A percentile compares a stretch with the other conserved stretches of the same genome.
Conservation (phyloP, 2,888 invertebrate species). For the Drosophila neutralis region DNA sequence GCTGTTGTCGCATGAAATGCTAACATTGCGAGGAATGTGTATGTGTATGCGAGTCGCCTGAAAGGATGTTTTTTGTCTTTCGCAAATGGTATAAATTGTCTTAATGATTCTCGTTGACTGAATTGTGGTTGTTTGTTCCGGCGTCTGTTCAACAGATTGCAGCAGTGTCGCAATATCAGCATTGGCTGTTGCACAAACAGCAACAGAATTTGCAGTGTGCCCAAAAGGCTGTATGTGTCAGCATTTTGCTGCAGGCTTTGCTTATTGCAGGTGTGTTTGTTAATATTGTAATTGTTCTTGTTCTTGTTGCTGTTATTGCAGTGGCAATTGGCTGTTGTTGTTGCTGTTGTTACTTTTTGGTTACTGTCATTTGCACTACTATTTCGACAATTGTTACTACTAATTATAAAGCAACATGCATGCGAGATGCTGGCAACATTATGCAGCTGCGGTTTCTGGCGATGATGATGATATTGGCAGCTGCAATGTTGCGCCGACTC, state of each 20-base stretch:
- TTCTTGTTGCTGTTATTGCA: constrained; percentile 32
- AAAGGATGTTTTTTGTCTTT: constrained; percentile 25
- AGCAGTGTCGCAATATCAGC: constrained; percentile 44
- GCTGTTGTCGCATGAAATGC: constrained; percentile 63
- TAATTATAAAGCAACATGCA: constrained; percentile 38
- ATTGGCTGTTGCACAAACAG: constrained; percentile 43
- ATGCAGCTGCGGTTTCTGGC: constrained; percentile 8
- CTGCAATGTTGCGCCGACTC: constrained; percentile 36
- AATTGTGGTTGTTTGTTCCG: constrained; percentile 30
- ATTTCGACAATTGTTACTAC: constrained; percentile 14
- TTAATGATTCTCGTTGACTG: constrained; percentile 7
- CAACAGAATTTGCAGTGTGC: constrained; percentile 60
- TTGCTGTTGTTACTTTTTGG: constrained; percentile 57
- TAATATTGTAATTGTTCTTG: constrained; percentile 31
- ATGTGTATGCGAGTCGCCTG: constrained; percentile 38
- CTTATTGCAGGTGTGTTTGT: constrained; percentile 13
- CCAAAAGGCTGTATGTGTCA: constrained; percentile 47
- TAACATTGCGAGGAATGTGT: constrained; percentile 66
- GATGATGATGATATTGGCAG: constrained; percentile 25
- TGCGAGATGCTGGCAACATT: constrained; percentile 18
- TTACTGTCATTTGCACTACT: constrained; percentile 68
- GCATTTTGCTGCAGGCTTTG: constrained; percentile 24
- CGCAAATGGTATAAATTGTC: constrained; percentile 7
- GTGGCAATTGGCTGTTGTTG: constrained; percentile 39
- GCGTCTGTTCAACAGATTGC: constrained; percentile 51